Conservation (phyloP, 1,140 invertebrate species). For the Drosophila triauraria region DNA sequence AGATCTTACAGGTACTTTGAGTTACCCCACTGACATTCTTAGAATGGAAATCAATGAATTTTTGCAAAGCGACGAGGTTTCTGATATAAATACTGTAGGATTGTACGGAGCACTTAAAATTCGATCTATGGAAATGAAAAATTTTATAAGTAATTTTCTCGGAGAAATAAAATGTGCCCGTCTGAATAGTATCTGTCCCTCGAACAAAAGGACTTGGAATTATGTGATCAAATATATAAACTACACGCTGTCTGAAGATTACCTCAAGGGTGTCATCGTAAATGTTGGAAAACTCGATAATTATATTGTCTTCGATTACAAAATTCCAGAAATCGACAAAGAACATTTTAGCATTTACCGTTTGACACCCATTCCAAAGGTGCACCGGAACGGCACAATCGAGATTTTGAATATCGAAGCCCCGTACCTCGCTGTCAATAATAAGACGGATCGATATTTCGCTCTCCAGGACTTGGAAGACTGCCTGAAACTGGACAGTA, state of each 20-base stretch:
- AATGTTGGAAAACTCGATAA: not conserved
- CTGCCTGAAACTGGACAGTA: not conserved
- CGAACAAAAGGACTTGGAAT: no score
- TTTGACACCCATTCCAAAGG: constrained; percentile 13
- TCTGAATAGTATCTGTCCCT: not conserved
- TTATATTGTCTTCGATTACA: not conserved
- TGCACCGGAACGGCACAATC: not conserved
- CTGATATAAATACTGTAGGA: no score
- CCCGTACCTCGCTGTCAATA: not conserved
- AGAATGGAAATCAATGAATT: no score
- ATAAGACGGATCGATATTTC: not conserved
- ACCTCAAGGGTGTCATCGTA: not conserved
- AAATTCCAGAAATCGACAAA: not conserved
- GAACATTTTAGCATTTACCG: not conserved
- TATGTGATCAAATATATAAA: not conserved
- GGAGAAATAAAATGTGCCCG: not conserved
- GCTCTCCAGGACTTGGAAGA: not conserved
- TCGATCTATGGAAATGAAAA: not conserved
- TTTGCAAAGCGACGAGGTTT: not conserved
- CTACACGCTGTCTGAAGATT: no score
- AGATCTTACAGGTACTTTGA: not conserved
- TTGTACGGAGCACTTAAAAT: not conserved
- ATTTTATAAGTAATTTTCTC: not conserved
- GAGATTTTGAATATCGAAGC: not conserved
- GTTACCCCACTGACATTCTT: not conserved